A percentile compares a stretch with the other conserved stretches of the same genome.
phyloP scores from a whole-genome alignment of 2,113 vertebrate species.

The Aphelocoma coerulescens region DNA sequence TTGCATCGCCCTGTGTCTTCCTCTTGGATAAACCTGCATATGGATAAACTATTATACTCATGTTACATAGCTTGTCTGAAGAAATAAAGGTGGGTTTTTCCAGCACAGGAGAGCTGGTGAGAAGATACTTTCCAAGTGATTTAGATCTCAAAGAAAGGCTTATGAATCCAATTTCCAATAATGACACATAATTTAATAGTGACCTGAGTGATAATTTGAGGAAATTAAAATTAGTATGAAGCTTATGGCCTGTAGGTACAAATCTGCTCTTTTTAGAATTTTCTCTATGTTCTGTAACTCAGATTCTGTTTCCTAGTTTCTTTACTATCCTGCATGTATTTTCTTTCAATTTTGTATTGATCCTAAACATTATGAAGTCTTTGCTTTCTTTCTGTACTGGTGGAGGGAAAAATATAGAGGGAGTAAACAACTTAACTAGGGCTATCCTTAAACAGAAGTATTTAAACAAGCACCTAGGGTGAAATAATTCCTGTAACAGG shows the following conservation, averaged over 20 bases:
- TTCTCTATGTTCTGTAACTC: background rate
- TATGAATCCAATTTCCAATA: background rate
- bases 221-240: background rate
- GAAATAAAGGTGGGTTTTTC: background rate
- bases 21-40: background rate
- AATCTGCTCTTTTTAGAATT: background rate
- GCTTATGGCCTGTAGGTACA: background rate
- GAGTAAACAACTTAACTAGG: background rate
- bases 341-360: background rate
- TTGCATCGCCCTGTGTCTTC: background rate
- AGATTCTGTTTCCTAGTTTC: background rate
- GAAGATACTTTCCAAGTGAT: background rate
- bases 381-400: background rate
- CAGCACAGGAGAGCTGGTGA: background rate
- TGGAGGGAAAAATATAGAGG: background rate
- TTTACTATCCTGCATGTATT: background rate
- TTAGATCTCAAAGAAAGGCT: background rate
- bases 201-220: background rate
- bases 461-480: background rate
- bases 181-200: background rate
- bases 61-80: accelerated
- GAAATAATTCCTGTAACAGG: background rate
- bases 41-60: background rate
- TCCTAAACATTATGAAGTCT: background rate
- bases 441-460: background rate